Percentiles rank a stretch among this genome's conserved stretches.
Evolutionary conservation across 2,797 vertebrate genomes (phyloP).

Genomic region (Chelmon rostratus): DNA sequence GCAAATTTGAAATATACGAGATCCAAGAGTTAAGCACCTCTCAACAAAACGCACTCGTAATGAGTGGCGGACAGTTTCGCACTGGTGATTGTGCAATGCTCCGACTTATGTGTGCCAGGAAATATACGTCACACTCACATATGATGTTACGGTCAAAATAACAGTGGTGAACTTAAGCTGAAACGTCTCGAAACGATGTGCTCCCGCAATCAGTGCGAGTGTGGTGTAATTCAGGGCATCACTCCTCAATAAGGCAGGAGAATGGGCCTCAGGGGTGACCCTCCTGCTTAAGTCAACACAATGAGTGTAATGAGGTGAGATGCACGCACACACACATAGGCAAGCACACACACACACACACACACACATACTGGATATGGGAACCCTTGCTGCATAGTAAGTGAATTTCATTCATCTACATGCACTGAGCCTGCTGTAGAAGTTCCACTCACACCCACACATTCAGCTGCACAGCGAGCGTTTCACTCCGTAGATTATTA

Average conservation of each 20-base stretch:
- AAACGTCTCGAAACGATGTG: conserved; percentile 36
- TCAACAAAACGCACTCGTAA: conserved; percentile 42
- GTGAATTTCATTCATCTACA: conserved; percentile 79
- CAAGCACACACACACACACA: conserved; percentile 21
- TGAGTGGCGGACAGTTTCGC: conserved; percentile 39
- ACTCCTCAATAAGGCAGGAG: conserved; percentile 65
- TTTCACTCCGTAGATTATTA: conserved; percentile 30
- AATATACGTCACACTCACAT: conserved; percentile 17
- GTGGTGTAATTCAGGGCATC: conserved; percentile 69
- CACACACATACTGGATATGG: conserved; percentile 45
- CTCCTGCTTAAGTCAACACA: conserved; percentile 81
- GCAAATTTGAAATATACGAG: conserved; percentile 48
- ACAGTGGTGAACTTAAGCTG: conserved; percentile 19
- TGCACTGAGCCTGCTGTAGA: conserved; percentile 67
- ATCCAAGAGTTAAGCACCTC: conserved; percentile 53
- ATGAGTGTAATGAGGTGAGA: conserved; percentile 80
- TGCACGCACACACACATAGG: conserved; percentile 57
- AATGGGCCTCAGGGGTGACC: conserved; percentile 73
- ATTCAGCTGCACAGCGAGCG: conserved; percentile 47
- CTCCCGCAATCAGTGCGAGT: conserved; percentile 37
- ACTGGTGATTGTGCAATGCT: conserved; percentile 33
- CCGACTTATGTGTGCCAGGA: conserved; percentile 8
- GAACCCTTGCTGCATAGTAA: conserved; percentile 77
- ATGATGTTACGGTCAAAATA: conserved; percentile 15
- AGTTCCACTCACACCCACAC: conserved; percentile 73